Conservation (phyloP, 2,888 invertebrate species). For the Asteroscopus sphinx region DNA sequence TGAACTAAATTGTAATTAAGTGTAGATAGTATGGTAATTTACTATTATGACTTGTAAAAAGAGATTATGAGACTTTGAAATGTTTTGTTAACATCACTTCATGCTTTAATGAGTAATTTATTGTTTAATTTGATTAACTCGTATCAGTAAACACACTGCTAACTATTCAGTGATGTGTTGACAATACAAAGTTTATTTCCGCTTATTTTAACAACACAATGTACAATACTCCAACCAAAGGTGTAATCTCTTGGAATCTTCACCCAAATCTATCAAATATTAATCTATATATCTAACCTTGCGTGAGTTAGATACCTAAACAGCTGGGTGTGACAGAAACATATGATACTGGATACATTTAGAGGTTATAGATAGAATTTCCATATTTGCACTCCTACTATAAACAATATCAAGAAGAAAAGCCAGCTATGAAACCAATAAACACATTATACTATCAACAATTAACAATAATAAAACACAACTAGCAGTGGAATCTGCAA, state of each 20-base stretch:
- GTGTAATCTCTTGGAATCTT: slow-evolving; percentile 21
- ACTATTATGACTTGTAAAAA: neutral
- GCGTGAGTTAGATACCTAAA: slow-evolving; percentile 34
- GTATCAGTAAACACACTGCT: slow-evolving; percentile 38
- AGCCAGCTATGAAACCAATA: neutral
- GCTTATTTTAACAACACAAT: slow-evolving; percentile 35
- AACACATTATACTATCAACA: slow-evolving; percentile 2
- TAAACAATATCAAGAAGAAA: slow-evolving; percentile 6
- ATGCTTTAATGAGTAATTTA: slow-evolving; percentile 15
- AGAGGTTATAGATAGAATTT: slow-evolving; percentile 49
- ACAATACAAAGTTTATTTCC: slow-evolving; percentile 46
- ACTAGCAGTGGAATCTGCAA: slow-evolving; percentile 23
- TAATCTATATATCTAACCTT: slow-evolving; percentile 35
- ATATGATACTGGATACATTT: slow-evolving; percentile 50
- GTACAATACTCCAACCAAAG: slow-evolving; percentile 29
- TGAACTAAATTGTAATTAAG: no score
- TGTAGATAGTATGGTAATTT: no score
- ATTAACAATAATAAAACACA: slow-evolving; percentile 20
- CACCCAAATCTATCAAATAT: slow-evolving; percentile 24
- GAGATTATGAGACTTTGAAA: neutral
- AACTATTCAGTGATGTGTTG: slow-evolving; percentile 36
- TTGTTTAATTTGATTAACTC: slow-evolving; percentile 34
- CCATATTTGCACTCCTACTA: slow-evolving; percentile 3
- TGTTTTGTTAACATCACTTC: slow-evolving; percentile 2
- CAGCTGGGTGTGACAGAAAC: slow-evolving; percentile 59